These are phyloP conservation scores for Lota lota DNA, from an alignment of 2,113 vertebrate genomes.

Conservation along the genomic window DNA sequence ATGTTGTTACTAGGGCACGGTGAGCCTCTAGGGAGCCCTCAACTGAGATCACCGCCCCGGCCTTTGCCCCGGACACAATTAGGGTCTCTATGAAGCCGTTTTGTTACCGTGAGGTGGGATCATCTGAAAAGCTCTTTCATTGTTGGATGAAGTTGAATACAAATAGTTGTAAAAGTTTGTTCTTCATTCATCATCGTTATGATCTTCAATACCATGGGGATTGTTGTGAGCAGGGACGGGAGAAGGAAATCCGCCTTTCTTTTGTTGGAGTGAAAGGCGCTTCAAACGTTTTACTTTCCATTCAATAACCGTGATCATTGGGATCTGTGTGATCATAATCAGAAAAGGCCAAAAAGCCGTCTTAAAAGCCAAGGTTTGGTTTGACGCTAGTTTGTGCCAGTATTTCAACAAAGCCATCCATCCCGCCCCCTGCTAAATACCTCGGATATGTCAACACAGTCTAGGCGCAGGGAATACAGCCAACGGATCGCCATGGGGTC, in stretches of 20 bases:
- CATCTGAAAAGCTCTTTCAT: no score
- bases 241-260: no score
- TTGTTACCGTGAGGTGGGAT: no score
- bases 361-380: not conserved
- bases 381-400: not conserved
- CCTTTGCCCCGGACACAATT: conserved; percentile 17
- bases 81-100: not conserved
- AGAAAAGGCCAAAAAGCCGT: not conserved
- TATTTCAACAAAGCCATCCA: conserved; percentile 19
- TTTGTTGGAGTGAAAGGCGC: no score
- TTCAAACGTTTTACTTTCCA: no score
- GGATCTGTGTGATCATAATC: not conserved
- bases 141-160: no score
- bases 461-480: conserved; percentile 44
- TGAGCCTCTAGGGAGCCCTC: conserved; percentile 39
- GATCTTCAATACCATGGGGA: no score
- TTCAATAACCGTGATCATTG: no score
- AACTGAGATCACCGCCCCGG: conserved; percentile 39
- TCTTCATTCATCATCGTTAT: no score
- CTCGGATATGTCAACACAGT: conserved; percentile 21
- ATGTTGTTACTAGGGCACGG: conserved; percentile 63
- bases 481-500: conserved; percentile 51
- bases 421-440: conserved; percentile 5
- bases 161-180: no score
- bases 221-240: no score